Evolutionary conservation across 2,888 invertebrate species (phyloP).

Genomic region (Lamproptera curius): DNA sequence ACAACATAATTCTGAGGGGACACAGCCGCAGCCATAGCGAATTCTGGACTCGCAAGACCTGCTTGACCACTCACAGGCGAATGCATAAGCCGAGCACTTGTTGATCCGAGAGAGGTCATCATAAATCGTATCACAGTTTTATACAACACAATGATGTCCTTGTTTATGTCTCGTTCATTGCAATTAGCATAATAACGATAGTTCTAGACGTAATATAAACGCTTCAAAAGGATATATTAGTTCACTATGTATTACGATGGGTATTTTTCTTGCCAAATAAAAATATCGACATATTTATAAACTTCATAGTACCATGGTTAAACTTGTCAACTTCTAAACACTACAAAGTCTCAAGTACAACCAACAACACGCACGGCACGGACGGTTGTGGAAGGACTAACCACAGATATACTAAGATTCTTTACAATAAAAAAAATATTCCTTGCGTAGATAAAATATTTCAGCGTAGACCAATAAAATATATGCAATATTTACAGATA

Average conservation of each 20-base stretch:
- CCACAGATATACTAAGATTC: constrained; percentile 7
- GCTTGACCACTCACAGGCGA: constrained; percentile 43
- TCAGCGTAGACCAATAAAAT: too few relatives aligned
- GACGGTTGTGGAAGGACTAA: constrained; percentile 14
- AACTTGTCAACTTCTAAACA: not conserved
- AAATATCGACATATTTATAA: constrained; percentile 3
- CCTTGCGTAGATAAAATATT: too few relatives aligned
- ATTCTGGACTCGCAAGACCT: constrained; percentile 41
- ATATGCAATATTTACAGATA: not conserved
- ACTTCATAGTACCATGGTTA: constrained; percentile 5
- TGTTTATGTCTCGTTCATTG: constrained; percentile 29
- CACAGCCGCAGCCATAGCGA: constrained; percentile 46
- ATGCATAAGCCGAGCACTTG: constrained; percentile 45
- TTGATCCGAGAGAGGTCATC: constrained; percentile 54
- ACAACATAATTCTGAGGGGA: constrained; percentile 44
- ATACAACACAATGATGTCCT: constrained; percentile 25
- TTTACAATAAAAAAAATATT: too few relatives aligned
- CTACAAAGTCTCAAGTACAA: not conserved
- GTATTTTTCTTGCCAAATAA: not conserved
- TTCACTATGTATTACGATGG: not conserved
- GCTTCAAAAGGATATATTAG: constrained; percentile 1
- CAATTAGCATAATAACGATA: constrained; percentile 25
- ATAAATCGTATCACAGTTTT: constrained; percentile 21
- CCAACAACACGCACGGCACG: constrained; percentile 7
- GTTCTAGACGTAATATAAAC: too few relatives aligned